Base-by-base conservation (phyloP, 2,113 vertebrate genomes). In the Nerophis ophidion region DNA sequence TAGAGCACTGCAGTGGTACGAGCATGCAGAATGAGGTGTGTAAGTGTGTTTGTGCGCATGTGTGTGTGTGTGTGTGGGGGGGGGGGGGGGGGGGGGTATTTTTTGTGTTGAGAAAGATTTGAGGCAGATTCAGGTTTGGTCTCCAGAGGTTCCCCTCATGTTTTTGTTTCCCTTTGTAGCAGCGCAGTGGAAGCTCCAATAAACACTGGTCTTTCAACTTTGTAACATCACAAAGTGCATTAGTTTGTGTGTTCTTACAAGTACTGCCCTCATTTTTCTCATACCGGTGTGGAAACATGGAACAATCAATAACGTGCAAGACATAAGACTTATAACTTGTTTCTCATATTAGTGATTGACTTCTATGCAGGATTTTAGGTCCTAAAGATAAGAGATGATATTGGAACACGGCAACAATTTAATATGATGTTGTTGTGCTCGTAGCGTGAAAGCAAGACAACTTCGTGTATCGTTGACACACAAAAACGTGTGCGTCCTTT, bases 61-160 rank as follows among this genome's bases (percentile, higher is more conserved):
- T 53, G 50, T 52, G 19, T 58, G 55, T 51, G 51, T 63, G 48
- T 57, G 26, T 26, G 26, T 26, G 26, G 48, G 54, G 42, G 57
- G 1, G 3, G 2, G 26, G 26, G 26, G 3, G 26, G 0, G 26
- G 26, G 26, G 3, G 26, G 3, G 26, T 26, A 42, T 59, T 82
- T 62, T 79, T 69, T 74, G 63, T 74, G 73, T 72, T 69, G 70
- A 77, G 63, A 67, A 75, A 69, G 72, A 82, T 81, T 83, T 50
- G 68, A 84, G 86, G 84, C 84, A 88, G 86, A 88, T 88, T 84
- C 81, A 87, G 82, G 86, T 86, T 86, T 84, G 70, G 77, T 84
- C 86, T 81, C 85, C 63, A 57, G 83, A 81, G 84, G 72, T 65
- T 86, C 70, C 60, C 54, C 42, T 33, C 48, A 57, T 81, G 80